phyloP scores from a whole-genome alignment of 2,113 vertebrate species.

The Copsychus sechellarum region DNA sequence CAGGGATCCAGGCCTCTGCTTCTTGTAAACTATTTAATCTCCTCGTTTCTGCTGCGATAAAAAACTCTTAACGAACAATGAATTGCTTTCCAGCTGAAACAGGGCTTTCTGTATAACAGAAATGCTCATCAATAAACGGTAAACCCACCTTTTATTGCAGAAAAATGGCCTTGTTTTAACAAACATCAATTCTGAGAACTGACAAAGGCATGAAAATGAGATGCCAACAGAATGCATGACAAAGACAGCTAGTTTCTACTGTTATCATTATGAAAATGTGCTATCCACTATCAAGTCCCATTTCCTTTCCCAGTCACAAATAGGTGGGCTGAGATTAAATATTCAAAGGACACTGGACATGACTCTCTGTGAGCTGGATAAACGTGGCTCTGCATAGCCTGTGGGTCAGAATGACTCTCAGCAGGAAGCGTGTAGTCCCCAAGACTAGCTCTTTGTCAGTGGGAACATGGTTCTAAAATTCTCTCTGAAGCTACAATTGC shows the following conservation, averaged over 20 bases:
- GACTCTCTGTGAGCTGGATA: neutral
- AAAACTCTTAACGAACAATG: neutral
- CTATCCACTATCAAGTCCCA: neutral
- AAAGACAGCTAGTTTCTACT: neutral
- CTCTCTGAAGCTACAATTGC: neutral
- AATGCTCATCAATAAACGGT: neutral
- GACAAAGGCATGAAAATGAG: neutral
- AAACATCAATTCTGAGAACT: neutral
- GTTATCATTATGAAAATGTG: neutral
- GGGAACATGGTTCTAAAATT: neutral
- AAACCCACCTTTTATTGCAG: neutral
- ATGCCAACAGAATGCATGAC: neutral
- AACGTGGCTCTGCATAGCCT: neutral
- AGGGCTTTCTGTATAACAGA: neutral
- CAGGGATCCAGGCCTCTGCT: neutral
- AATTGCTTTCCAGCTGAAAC: neutral
- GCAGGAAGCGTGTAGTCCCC: fast-evolving
- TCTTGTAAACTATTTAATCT: neutral
- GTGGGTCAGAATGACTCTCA: neutral
- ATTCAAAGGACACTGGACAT: neutral
- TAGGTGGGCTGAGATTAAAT: neutral
- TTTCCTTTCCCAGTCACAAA: neutral
- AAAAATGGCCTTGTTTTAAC: neutral
- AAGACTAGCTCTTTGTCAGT: neutral
- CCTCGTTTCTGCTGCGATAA: neutral